Evolutionary conservation across 2,797 vertebrate species (phyloP).

Genomic region (Acanthurus lineatus): DNA sequence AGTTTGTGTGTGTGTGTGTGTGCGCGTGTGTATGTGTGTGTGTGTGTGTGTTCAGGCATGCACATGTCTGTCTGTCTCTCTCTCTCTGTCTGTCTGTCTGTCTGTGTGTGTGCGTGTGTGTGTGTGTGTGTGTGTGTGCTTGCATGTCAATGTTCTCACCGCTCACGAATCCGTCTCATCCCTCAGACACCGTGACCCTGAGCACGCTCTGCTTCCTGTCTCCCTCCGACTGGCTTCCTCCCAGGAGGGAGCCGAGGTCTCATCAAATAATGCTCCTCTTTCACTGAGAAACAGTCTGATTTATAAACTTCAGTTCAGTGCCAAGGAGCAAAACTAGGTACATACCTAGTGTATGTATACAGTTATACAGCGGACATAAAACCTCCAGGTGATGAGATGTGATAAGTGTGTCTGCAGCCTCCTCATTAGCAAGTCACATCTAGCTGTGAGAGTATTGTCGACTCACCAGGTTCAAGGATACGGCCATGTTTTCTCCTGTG

Average conservation of each 20-base stretch:
- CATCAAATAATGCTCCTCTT: constrained; percentile 75
- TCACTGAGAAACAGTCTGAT: constrained; percentile 68
- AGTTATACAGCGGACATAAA: constrained; percentile 16
- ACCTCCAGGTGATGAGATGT: constrained; percentile 6
- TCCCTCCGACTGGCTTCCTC: constrained; percentile 80
- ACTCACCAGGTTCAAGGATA: constrained; percentile 59
- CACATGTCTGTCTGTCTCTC: constrained; percentile 14
- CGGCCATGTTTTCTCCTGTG: constrained; percentile 19
- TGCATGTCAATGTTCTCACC: constrained; percentile 77
- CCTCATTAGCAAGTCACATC: constrained; percentile 52
- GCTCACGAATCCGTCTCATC: constrained; percentile 80
- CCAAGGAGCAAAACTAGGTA: constrained; percentile 46
- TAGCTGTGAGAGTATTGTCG: constrained; percentile 29
- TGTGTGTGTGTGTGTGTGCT: constrained; percentile 36
- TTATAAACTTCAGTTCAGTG: constrained; percentile 60
- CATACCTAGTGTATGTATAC: constrained; percentile 1
- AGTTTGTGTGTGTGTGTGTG: constrained; percentile 30
- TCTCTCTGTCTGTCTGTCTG: constrained; percentile 13
- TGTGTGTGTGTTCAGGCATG: constrained; percentile 22
- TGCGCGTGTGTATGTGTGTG: constrained; percentile 32
- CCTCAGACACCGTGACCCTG: constrained; percentile 82
- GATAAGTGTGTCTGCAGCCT: constrained; percentile 22
- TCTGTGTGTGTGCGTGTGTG: constrained; percentile 20
- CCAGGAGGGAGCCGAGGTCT: constrained; percentile 72
- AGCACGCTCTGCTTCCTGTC: constrained; percentile 80